These are phyloP conservation scores for Acanthurus lineatus DNA, from an alignment of 2,797 vertebrate genomes.

Conservation along the genomic window DNA sequence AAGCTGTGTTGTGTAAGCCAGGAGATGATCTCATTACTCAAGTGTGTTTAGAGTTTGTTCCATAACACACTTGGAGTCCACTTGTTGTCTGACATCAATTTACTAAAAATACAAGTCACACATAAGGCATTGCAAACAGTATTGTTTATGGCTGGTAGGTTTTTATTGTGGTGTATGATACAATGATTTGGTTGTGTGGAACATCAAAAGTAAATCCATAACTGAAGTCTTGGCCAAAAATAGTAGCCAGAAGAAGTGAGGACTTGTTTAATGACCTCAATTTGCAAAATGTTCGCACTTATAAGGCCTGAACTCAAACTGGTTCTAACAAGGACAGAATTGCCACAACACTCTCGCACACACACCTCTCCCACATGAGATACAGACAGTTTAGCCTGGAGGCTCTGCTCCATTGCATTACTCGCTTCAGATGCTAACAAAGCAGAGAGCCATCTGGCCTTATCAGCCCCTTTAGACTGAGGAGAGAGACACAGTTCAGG, in stretches of 20 bases:
- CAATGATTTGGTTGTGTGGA: not conserved
- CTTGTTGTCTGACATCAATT: not conserved
- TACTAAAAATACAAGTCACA: not conserved
- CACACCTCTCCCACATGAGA: constrained; percentile 38
- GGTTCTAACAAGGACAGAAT: constrained; percentile 40
- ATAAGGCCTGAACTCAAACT: constrained; percentile 24
- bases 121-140: not conserved
- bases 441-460: constrained; percentile 73
- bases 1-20: not conserved
- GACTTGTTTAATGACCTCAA: constrained; percentile 10
- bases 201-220: not conserved
- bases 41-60: not conserved
- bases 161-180: not conserved
- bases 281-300: constrained; percentile 25
- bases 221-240: too few species aligned
- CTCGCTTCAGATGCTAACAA: constrained; percentile 68
- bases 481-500: constrained; percentile 41
- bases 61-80: not conserved
- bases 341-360: constrained; percentile 18
- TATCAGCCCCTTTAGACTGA: constrained; percentile 59
- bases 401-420: constrained; percentile 68
- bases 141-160: not conserved
- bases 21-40: not conserved
- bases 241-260: not conserved
- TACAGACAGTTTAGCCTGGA: constrained; percentile 53